phyloP scores from a whole-genome alignment of 2,888 invertebrate genomes.

The Strigamia crassipes region DNA sequence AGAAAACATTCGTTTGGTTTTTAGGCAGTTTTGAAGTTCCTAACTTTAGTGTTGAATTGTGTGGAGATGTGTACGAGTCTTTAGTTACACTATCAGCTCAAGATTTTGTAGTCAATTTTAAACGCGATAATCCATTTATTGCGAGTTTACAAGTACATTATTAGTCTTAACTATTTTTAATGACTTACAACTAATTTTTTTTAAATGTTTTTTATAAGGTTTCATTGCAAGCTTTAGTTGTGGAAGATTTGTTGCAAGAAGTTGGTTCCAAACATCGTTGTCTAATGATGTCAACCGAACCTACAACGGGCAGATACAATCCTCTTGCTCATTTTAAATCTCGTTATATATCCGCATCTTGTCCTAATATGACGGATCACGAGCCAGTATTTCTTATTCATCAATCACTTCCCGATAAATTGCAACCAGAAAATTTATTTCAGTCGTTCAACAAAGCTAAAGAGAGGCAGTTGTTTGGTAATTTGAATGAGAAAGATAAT shows the following conservation, averaged over 20 bases:
- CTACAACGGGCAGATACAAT: not conserved
- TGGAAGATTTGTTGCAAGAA: conserved; percentile 86
- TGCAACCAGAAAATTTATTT: conserved; percentile 64
- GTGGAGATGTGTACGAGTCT: conserved; percentile 1
- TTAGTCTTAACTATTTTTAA: not conserved
- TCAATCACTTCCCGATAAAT: conserved; percentile 67
- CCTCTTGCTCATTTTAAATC: not conserved
- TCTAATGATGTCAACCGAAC: conserved; percentile 72
- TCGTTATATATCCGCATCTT: conserved; percentile 75
- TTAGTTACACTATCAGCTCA: not conserved
- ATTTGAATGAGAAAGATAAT: not conserved
- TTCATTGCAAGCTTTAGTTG: conserved; percentile 79
- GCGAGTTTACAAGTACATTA: conserved; percentile 2
- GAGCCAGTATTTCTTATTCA: conserved; percentile 55
- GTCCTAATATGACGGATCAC: conserved; percentile 70
- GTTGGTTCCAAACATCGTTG: conserved; percentile 78
- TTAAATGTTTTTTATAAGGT: conserved; percentile 64
- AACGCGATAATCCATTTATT: not conserved
- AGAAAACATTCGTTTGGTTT: conserved; percentile 14
- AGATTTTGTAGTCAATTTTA: conserved; percentile 26
- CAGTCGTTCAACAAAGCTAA: conserved; percentile 47
- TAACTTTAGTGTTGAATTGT: conserved; percentile 22
- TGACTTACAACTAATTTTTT: not conserved
- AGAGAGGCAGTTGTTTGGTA: conserved; percentile 47
- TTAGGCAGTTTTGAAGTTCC: conserved; percentile 8